Evolutionary conservation across 2,888 invertebrate genomes (phyloP), one percentile per base, ranked within the genome.

Genomic region (Cyaniris semiargus): DNA sequence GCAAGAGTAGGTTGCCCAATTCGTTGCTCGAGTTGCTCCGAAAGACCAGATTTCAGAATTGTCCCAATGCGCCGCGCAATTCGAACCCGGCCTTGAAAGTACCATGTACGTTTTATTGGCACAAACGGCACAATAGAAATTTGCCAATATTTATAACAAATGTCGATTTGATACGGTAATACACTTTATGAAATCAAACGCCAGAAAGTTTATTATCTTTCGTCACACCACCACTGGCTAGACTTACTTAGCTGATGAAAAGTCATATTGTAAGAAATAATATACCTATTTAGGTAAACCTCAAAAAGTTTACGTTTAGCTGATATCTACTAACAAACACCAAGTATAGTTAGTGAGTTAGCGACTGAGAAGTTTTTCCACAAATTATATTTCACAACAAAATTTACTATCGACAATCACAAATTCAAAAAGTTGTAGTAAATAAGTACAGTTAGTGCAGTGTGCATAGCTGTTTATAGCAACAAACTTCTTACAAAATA

Each of bases 1-100:
- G 91, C 90, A 91, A 92, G 85, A 90, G 82, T 83, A 81, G 83
- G 85, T 93, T 92, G 91, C 93, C 85, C 87, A 88, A 93, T 87
- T 86, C 86, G 81, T 82, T 88, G 87, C 85, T 86, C 87, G 86
- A 90, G 81, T 90, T 90, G 87, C 85, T 90, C 84, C 86, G 85
- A 80, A 77, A 82, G 83, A 82, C 81, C 79, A 79, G 84, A 84
- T 83, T 84, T 85, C 82, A 79, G 82, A 83, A 79, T 76, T 72
- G 71, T 53, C 77, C 78, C 77, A 77, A 71, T 77, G 75, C 76
- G 75, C 77, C 31, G 15, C 72, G 74, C 76, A 78, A 78, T 48
- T 78, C 18, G 23, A 76, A 48, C 70, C 7, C 70, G 58, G 75
- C 76, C 76, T 23, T 79, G 44, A 70, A 70, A 70, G 56, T 76